Base-by-base conservation (phyloP, 2,888 invertebrate genomes). In the Tinea semifulvella region DNA sequence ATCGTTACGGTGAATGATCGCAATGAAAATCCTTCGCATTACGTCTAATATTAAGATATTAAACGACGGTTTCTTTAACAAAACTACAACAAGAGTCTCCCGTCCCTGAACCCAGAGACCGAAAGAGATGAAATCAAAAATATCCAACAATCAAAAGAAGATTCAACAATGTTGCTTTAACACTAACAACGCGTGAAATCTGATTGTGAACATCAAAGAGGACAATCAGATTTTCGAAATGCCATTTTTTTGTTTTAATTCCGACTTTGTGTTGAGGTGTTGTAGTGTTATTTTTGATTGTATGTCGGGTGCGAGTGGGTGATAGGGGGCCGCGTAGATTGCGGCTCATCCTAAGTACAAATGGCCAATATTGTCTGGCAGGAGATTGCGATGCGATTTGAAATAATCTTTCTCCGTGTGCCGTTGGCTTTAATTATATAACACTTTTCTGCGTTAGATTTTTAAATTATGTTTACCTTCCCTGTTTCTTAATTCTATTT, bases 61-160 rank as follows among this genome's bases (percentile, higher is more conserved):
- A n/a, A n/a, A n/a, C n/a, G n/a, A n/a, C n/a, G n/a, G n/a, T n/a
- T n/a, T n/a, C n/a, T n/a, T n/a, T n/a, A n/a, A n/a, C n/a, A n/a
- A n/a, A n/a, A n/a, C 38, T 17, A 38, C 14, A 17, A 10, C 4
- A 17, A 38, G 18, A 31, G 13, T 16, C 5, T 16, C 38, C 18
- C 13, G 16, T 63, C 62, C 61, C 53, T 56, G 58, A 56, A 63
- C 56, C 59, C 60, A 62, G 55, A 58, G 46, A 58, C 63, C 76
- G 68, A 71, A 60, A 69, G 64, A 72, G 66, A 74, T 70, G 65
- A 58, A 74, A 76, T 79, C 77, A 79, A 79, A 77, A 74, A 75
- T 72, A 74, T 67, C 74, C 68, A 63, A 57, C 61, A 73, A 72
- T 79, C 77, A 79, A 79, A 76, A 60, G 72, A 59, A 61, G 57